A percentile compares a stretch with the other conserved stretches of the same genome.
Conservation (phyloP, 2,113 vertebrate species). For the Centropus unirufus region DNA sequence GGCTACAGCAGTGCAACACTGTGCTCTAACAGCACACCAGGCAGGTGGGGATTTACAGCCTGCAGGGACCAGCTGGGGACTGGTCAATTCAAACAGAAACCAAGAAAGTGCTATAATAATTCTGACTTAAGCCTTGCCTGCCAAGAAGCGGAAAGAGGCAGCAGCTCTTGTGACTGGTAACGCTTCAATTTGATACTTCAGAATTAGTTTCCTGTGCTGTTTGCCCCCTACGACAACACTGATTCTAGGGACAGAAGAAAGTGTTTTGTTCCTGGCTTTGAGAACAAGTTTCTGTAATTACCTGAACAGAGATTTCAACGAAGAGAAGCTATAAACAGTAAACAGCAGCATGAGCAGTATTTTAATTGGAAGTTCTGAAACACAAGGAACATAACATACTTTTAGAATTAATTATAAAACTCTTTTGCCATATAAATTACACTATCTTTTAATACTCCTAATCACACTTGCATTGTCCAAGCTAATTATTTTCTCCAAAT, state of each 20-base stretch:
- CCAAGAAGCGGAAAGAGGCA: background rate
- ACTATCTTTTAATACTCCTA: background rate
- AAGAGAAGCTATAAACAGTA: conserved; percentile 86
- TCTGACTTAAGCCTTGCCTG: background rate
- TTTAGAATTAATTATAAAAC: background rate
- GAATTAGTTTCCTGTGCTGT: background rate
- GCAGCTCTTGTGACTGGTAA: background rate
- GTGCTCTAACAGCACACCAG: background rate
- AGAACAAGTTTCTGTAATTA: conserved; percentile 60
- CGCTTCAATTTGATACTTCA: background rate
- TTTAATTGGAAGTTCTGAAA: conserved; percentile 93
- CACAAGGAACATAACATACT: background rate
- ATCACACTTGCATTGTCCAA: background rate
- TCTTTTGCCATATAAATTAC: background rate
- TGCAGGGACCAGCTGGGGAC: background rate
- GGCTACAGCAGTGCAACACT: background rate
- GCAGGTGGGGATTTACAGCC: background rate
- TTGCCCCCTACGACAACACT: background rate
- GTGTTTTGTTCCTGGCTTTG: background rate
- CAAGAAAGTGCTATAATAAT: background rate
- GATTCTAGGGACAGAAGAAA: background rate
- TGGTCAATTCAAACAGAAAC: background rate
- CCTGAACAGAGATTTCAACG: conserved; percentile 88
- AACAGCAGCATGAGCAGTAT: conserved; percentile 90
- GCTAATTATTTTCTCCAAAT: background rate